Evolutionary conservation across 2,888 invertebrate species (phyloP).

Genomic region (Dynastes maya): DNA sequence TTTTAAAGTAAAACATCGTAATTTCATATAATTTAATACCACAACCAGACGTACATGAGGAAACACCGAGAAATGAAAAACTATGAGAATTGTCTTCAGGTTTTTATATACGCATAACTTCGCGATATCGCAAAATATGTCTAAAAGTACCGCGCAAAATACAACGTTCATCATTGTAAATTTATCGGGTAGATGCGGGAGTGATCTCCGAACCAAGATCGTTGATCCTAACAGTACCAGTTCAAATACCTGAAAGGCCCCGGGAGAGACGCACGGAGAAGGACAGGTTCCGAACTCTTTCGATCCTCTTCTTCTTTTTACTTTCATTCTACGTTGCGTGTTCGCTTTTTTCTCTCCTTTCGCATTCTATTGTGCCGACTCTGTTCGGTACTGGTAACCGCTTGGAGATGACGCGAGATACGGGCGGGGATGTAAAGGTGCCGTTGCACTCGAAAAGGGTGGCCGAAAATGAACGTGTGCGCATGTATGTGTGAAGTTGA

Average conservation of each 20-base stretch:
- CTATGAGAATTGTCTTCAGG: too few relatives aligned
- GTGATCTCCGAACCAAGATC: slow-evolving; percentile 50
- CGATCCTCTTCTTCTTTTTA: slow-evolving; percentile 11
- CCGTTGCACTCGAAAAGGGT: slow-evolving; percentile 34
- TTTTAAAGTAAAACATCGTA: too few relatives aligned
- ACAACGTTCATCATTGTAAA: slow-evolving; percentile 26
- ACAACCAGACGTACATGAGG: too few relatives aligned
- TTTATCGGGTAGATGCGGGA: slow-evolving; percentile 50
- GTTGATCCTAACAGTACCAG: slow-evolving; percentile 55
- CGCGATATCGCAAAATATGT: neutral
- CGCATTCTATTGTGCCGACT: slow-evolving; percentile 37
- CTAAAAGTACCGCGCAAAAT: neutral
- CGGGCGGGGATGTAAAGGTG: neutral
- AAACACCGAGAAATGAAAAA: too few relatives aligned
- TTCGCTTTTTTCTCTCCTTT: slow-evolving; percentile 48
- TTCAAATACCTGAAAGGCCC: slow-evolving; percentile 54
- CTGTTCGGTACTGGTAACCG: neutral
- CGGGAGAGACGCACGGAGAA: slow-evolving; percentile 49
- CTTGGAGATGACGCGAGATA: neutral
- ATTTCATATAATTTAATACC: too few relatives aligned
- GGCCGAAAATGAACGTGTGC: slow-evolving; percentile 11
- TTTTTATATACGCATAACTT: neutral
- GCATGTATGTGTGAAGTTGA: neutral
- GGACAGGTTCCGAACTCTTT: slow-evolving; percentile 50
- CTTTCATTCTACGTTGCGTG: slow-evolving; percentile 26